These are phyloP conservation scores for Galeruca laticollis DNA, from an alignment of 2,888 invertebrate genomes.

Conservation along the genomic window DNA sequence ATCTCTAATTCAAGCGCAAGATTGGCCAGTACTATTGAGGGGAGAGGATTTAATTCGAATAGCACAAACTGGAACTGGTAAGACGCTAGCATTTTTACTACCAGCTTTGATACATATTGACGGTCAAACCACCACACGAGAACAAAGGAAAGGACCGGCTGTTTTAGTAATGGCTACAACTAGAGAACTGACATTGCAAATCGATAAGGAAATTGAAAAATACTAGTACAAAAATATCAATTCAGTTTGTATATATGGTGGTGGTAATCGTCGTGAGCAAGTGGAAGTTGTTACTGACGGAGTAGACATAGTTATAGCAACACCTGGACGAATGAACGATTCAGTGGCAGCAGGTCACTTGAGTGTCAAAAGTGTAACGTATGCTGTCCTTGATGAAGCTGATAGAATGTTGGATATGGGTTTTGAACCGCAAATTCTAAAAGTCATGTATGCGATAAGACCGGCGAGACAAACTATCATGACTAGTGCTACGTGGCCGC, in stretches of 20 bases:
- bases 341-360: conserved; percentile 79
- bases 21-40: conserved; percentile 92
- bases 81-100: conserved; percentile 89
- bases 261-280: conserved; percentile 85
- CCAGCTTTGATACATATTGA: conserved; percentile 96
- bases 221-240: conserved; percentile 90
- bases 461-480: conserved; percentile 95
- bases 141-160: conserved; percentile 83
- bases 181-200: conserved; percentile 92
- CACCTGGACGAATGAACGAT: conserved; percentile 94
- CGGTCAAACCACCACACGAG: conserved; percentile 80
- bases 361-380: conserved; percentile 84
- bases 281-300: conserved; percentile 79
- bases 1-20: conserved; percentile 92
- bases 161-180: conserved; percentile 93
- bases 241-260: conserved; percentile 93
- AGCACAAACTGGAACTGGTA: conserved; percentile 90
- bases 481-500: conserved; percentile 97
- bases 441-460: conserved; percentile 82
- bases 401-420: conserved; percentile 91
- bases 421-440: conserved; percentile 89
- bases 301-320: conserved; percentile 96
- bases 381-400: conserved; percentile 92
- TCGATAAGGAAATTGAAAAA: conserved; percentile 90
- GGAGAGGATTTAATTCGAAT: conserved; percentile 97